A percentile compares a stretch with the other conserved stretches of the same genome.
These are phyloP conservation scores for Sapajus apella DNA, from an alignment of 2,113 vertebrate species.

Conservation along the genomic window DNA sequence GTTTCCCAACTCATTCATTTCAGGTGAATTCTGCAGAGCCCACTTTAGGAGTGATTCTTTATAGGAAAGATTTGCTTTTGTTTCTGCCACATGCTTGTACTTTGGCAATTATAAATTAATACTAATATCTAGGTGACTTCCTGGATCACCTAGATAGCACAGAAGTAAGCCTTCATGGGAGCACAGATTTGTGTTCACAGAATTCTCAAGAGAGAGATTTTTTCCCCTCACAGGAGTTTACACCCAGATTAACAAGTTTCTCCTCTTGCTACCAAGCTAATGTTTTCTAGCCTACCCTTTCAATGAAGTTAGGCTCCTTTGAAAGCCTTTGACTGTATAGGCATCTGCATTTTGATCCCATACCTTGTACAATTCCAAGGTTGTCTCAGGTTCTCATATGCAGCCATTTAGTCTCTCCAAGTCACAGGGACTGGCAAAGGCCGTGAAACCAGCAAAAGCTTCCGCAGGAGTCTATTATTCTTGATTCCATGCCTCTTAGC, in stretches of 20 bases:
- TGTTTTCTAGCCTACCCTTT: neutral
- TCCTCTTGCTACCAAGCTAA: neutral
- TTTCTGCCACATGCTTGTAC: conserved; percentile 5
- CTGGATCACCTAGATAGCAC: neutral
- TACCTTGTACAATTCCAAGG: neutral
- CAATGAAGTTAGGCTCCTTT: neutral
- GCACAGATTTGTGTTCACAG: neutral
- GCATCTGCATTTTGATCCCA: neutral
- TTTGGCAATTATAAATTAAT: neutral
- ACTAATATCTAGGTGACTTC: neutral
- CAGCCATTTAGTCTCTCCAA: neutral
- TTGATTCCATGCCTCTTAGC: neutral
- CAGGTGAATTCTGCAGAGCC: neutral
- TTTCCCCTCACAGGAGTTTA: neutral
- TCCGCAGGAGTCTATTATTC: neutral
- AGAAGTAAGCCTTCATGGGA: neutral
- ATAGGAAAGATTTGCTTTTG: neutral
- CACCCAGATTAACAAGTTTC: neutral
- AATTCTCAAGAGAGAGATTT: neutral
- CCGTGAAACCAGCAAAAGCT: neutral
- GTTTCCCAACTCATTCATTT: neutral
- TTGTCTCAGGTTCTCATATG: neutral
- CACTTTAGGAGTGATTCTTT: neutral
- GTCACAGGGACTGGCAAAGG: neutral
- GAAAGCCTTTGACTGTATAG: neutral